Evolutionary conservation across 2,113 vertebrate genomes (phyloP).

Genomic region (Pelecanoides urinatrix): DNA sequence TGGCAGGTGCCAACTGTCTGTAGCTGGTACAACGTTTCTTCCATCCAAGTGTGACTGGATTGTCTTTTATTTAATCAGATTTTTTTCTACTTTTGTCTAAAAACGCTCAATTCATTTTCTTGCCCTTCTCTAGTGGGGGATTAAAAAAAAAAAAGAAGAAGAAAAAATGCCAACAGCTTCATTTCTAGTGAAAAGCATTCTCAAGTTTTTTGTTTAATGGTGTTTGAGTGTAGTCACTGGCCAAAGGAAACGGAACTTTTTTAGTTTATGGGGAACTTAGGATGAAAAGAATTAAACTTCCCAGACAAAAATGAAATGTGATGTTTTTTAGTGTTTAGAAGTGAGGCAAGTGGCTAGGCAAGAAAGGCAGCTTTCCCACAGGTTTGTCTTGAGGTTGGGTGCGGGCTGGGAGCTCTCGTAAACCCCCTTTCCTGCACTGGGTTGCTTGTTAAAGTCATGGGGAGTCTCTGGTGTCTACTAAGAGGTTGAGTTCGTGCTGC

Average conservation of each 20-base stretch:
- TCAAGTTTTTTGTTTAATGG: neutral
- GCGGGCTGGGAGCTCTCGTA: neutral
- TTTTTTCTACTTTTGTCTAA: neutral
- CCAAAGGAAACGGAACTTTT: neutral
- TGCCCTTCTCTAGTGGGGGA: neutral
- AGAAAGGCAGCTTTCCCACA: neutral
- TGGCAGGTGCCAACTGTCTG: constrained; percentile 7
- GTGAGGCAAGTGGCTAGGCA: neutral
- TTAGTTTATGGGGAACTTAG: neutral
- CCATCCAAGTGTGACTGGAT: neutral
- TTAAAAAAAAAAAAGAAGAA: neutral
- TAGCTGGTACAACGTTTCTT: neutral
- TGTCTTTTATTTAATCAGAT: neutral
- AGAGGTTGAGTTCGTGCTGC: neutral
- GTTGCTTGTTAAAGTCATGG: neutral
- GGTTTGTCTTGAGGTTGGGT: neutral
- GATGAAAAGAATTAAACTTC: neutral
- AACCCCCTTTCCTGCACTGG: neutral
- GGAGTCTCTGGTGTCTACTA: neutral
- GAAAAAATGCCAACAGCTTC: neutral
- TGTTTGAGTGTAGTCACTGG: neutral
- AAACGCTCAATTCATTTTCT: neutral
- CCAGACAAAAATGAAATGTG: neutral
- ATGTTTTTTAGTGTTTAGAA: neutral
- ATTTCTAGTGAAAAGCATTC: neutral